Percentiles rank a stretch among this genome's conserved stretches.
These are phyloP conservation scores for Brienomyrus brachyistius DNA, from an alignment of 2,113 vertebrate species.

Conservation along the genomic window DNA sequence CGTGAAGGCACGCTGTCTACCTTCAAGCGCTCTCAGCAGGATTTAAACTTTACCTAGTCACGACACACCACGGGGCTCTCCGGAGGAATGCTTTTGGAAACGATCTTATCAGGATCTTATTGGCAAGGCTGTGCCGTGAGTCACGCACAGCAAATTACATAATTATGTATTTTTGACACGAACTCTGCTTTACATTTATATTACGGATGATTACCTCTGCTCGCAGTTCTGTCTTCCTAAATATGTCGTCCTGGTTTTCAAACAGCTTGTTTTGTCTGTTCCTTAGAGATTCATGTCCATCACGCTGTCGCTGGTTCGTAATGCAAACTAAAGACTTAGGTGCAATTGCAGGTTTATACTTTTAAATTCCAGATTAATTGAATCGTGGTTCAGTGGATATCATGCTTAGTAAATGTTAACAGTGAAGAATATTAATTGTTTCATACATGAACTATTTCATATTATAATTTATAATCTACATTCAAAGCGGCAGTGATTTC, in stretches of 20 bases:
- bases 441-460: not conserved
- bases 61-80: not conserved
- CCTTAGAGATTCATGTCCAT: not conserved
- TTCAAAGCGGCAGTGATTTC: not conserved
- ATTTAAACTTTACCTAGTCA: slow-evolving; percentile 1
- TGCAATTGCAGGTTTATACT: not conserved
- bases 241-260: not conserved
- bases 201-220: slow-evolving; percentile 1
- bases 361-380: not conserved
- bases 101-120: not conserved
- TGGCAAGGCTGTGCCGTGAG: not conserved
- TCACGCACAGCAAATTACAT: not conserved
- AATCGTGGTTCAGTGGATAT: not conserved
- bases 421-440: not conserved
- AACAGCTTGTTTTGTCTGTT: not conserved
- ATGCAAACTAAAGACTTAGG: not conserved
- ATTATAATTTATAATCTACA: not conserved
- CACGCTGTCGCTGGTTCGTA: not conserved
- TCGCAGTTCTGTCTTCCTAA: not conserved
- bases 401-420: not conserved
- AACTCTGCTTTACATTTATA: not conserved
- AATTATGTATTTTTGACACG: slow-evolving; percentile 1
- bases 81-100: not conserved
- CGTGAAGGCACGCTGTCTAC: not conserved
- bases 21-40: not conserved